These are phyloP conservation scores for Lonchura striata DNA, from an alignment of 2,113 vertebrate species.

Conservation along the genomic window DNA sequence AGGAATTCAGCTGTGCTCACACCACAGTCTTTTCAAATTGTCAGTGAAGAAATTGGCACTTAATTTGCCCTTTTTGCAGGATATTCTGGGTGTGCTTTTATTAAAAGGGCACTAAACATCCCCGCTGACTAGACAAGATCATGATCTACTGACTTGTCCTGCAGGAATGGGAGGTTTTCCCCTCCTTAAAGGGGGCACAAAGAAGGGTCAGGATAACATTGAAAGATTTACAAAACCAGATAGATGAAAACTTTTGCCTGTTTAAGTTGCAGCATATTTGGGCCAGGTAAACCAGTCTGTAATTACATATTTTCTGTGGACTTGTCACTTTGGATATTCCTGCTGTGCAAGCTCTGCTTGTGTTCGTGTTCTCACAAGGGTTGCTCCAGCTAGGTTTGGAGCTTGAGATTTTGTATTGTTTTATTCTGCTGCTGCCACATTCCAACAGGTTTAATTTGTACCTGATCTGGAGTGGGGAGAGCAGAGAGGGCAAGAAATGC, in stretches of 20 bases:
- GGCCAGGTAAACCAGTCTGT: background rate
- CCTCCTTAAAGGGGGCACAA: background rate
- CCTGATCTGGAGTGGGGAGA: background rate
- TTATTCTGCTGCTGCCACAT: rapidly evolving
- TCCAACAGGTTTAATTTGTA: rapidly evolving
- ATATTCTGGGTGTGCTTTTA: background rate
- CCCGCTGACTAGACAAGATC: background rate
- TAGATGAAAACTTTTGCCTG: background rate
- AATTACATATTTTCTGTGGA: background rate
- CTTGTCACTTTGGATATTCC: background rate
- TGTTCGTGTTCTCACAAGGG: background rate
- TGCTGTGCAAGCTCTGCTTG: background rate
- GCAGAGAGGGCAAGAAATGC: background rate
- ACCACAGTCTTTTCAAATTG: background rate
- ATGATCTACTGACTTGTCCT: background rate
- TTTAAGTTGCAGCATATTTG: background rate
- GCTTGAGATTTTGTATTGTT: background rate
- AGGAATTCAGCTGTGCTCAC: background rate
- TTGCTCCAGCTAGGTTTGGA: background rate
- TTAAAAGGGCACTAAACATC: background rate
- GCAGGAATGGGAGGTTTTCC: background rate
- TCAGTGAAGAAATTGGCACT: background rate
- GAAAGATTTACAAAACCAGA: background rate
- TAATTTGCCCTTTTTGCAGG: background rate
- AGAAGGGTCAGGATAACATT: background rate